Conservation (phyloP, 2,113 vertebrate genomes). For the Daboia siamensis region DNA sequence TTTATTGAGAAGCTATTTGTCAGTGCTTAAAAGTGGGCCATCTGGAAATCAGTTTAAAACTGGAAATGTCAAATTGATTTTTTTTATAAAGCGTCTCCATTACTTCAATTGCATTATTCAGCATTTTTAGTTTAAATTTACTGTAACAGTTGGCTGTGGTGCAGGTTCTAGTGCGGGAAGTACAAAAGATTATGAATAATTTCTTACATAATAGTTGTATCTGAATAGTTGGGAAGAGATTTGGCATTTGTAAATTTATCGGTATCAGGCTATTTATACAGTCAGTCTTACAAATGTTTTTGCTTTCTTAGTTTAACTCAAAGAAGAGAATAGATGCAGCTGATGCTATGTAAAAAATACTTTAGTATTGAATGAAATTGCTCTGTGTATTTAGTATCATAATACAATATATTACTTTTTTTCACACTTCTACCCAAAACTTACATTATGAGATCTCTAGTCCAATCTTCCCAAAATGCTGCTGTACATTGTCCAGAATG, state of each 20-base stretch:
- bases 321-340: background rate
- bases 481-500: background rate
- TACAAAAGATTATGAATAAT: background rate
- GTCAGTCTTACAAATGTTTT: conserved; percentile 1
- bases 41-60: conserved; percentile 21
- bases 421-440: background rate
- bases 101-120: conserved; percentile 33
- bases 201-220: conserved; percentile 10
- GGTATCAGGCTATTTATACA: conserved; percentile 7
- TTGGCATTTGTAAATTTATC: conserved; percentile 8
- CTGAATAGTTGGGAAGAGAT: conserved; percentile 11
- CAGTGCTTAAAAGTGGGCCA: conserved; percentile 29
- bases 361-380: background rate
- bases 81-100: background rate
- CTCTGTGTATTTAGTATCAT: background rate
- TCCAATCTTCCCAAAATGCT: background rate
- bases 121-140: conserved; percentile 24
- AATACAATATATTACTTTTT: background rate
- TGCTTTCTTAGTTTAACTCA: background rate
- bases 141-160: conserved; percentile 16
- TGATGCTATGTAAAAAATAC: background rate
- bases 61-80: conserved; percentile 25
- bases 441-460: background rate
- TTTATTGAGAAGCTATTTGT: conserved; percentile 34
- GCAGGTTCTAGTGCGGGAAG: conserved; percentile 19